These are phyloP conservation scores for Entosphenus tridentatus DNA, from an alignment of 2,113 vertebrate genomes.

Conservation along the genomic window DNA sequence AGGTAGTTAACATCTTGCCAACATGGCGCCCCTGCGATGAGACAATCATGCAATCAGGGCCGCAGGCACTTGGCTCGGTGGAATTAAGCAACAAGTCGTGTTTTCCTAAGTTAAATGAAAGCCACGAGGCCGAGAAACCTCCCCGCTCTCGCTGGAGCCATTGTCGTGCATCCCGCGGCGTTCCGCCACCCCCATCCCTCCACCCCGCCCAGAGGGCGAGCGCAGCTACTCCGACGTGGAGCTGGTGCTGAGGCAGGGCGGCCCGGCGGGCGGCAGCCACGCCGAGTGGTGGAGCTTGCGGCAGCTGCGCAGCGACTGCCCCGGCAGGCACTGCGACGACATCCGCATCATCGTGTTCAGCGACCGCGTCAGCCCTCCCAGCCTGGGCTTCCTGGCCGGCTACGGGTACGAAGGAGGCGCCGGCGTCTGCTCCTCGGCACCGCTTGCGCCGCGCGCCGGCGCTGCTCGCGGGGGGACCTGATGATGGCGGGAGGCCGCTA, in stretches of 20 bases:
- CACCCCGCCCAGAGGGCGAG: background rate
- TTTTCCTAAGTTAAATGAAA: no score
- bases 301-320: constrained; percentile 21
- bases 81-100: no score
- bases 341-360: constrained; percentile 29
- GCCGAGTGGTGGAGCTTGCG: constrained; percentile 36
- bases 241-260: background rate
- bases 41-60: no score
- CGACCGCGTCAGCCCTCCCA: constrained; percentile 45
- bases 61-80: no score
- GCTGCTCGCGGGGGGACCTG: background rate
- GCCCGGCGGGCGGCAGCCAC: background rate
- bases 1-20: no score
- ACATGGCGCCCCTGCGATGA: no score
- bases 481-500: background rate
- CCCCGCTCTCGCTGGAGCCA: no score
- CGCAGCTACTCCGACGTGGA: background rate
- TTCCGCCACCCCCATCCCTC: no score
- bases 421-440: background rate
- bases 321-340: constrained; percentile 18
- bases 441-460: background rate
- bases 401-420: constrained; percentile 23
- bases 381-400: constrained; percentile 35
- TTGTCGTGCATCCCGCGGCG: no score
- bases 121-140: no score